Base-by-base conservation (phyloP, 2,797 vertebrate species). In the Ptychobarbus kaznakovi region DNA sequence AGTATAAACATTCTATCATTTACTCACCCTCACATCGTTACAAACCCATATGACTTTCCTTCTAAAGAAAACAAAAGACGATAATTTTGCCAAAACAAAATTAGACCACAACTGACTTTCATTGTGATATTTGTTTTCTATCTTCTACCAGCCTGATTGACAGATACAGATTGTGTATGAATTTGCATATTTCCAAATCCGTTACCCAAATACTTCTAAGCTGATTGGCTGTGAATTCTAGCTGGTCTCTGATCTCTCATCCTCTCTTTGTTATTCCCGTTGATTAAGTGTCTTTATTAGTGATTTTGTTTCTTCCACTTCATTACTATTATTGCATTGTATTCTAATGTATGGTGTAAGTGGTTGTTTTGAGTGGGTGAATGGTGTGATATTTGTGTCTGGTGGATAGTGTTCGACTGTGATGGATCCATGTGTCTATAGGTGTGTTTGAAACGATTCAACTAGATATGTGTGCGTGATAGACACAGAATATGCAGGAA, bases 321-420 rank as follows among this genome's bases (percentile, higher is more conserved):
- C n/a, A 38, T 78, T 86, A 53, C n/a, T 80, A 0, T 81, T 25
- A 53, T 70, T 84, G 51, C 15, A 38, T 53, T 25, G 20, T 79
- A 42, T 78, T 68, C 87, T 85, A 79, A 69, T 69, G 58, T 84
- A 63, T 87, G 81, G 78, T 89, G 74, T 73, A 25, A 51, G 49
- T 68, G 58, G 51, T 70, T 73, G 28, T 82, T 81, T 77, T 65
- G 66, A 63, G 74, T 70, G 82, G 74, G 74, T 81, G 73, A 82
- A 85, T 73, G 53, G 79, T 77, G 63, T 56, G 66, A 56, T 68
- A 56, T 79, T 72, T 78, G 49, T 58, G 77, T 25, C 10, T 38
- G 58, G 76, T 75, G 46, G 70, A 61, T 35, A 22, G 72, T 73
- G 86, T n/a, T 72, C n/a, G 28, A 42, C 72, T 72, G 66, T 28